A percentile compares a stretch with the other conserved stretches of the same genome.
Evolutionary conservation across 2,888 invertebrate genomes (phyloP).

Genomic region (Papilio demoleus): DNA sequence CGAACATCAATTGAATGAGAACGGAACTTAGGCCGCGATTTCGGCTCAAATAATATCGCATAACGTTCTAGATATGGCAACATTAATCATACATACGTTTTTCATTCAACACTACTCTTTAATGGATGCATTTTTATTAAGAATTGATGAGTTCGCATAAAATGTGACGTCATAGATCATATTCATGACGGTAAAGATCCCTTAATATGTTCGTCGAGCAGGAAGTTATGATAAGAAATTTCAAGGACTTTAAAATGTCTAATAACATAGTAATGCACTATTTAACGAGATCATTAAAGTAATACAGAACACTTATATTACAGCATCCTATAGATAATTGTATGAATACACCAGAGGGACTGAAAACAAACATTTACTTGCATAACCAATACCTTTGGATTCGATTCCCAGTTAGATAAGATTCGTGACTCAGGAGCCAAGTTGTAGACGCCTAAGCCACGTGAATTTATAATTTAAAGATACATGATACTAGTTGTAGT

Average conservation of each 20-base stretch:
- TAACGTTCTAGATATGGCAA: slow-evolving; percentile 31
- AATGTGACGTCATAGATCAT: slow-evolving; percentile 1
- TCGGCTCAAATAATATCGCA: slow-evolving; percentile 36
- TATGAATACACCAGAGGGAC: neutral
- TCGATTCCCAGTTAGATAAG: slow-evolving; percentile 22
- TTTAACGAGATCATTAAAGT: too few species aligned
- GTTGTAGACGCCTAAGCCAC: slow-evolving; percentile 3
- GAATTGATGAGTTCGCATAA: neutral
- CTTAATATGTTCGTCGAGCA: neutral
- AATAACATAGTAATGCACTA: too few species aligned
- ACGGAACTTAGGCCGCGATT: slow-evolving; percentile 34
- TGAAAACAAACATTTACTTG: slow-evolving; percentile 22
- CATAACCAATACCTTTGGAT: slow-evolving; percentile 19
- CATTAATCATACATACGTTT: slow-evolving; percentile 23
- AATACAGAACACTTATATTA: too few species aligned
- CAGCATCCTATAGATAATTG: neutral
- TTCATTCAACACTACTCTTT: slow-evolving; percentile 30
- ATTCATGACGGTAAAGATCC: neutral
- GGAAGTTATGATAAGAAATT: neutral
- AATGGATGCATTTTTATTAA: slow-evolving; percentile 18
- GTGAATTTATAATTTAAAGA: slow-evolving; percentile 1
- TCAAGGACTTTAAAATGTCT: too few species aligned
- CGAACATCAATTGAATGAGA: slow-evolving; percentile 35
- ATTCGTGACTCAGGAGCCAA: slow-evolving; percentile 8
- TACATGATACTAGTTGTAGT: neutral